Conservation (phyloP, 2,888 invertebrate genomes). For the Coleophora flavipennella region DNA sequence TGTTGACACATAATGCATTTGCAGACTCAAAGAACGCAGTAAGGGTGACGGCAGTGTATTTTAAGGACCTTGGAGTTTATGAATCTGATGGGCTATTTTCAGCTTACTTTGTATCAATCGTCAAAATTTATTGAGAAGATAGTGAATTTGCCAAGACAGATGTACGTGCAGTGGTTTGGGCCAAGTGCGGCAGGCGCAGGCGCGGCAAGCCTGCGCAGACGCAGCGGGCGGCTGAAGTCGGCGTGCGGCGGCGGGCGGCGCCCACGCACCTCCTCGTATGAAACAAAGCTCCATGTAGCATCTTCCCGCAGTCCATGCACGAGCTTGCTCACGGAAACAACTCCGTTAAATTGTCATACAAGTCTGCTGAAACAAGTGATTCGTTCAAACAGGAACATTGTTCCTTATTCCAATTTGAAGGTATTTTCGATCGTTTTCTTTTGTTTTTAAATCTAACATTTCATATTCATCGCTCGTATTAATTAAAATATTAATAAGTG, state of each 20-base stretch:
- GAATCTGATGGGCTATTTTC: background rate
- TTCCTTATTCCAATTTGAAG: no score
- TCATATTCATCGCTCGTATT: no score
- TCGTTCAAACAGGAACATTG: no score
- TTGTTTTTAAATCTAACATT: no score
- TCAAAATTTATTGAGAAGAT: constrained; percentile 40
- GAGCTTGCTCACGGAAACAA: constrained; percentile 49
- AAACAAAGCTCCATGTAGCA: constrained; percentile 47
- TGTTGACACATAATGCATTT: constrained; percentile 8
- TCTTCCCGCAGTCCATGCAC: constrained; percentile 48
- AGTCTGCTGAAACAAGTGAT: no score
- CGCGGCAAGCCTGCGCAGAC: constrained; percentile 33
- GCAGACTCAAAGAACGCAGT: constrained; percentile 1
- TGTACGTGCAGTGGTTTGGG: constrained; percentile 20
- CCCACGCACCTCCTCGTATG: constrained; percentile 51
- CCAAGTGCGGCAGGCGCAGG: constrained; percentile 24
- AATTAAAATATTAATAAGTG: no score
- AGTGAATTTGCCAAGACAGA: constrained; percentile 56
- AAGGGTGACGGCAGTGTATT: background rate
- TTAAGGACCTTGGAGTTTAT: background rate
- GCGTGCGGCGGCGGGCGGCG: constrained; percentile 13
- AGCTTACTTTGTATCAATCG: constrained; percentile 14
- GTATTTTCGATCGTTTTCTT: no score
- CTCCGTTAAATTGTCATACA: constrained; percentile 18
- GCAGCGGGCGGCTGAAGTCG: constrained; percentile 17